Evolutionary conservation across 2,797 vertebrate species (phyloP).

Genomic region (Catharus ustulatus): DNA sequence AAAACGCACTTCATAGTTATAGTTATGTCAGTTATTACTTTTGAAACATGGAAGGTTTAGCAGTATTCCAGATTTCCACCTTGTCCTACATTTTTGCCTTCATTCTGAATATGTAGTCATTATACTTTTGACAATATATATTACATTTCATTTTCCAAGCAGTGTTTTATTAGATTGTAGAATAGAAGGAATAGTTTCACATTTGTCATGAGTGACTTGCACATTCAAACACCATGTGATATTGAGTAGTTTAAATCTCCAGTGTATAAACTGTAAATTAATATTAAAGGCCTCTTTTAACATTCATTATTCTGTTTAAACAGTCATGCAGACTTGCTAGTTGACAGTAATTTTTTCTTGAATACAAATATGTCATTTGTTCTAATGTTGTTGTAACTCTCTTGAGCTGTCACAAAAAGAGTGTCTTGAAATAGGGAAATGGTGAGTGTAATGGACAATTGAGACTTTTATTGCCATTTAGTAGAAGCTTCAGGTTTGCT

Average conservation of each 20-base stretch:
- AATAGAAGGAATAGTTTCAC: slow-evolving; percentile 18
- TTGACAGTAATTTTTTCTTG: neutral
- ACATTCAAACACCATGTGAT: neutral
- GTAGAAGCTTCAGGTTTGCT: neutral
- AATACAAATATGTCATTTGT: neutral
- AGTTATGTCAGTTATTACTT: neutral
- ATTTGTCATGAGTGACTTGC: slow-evolving; percentile 7
- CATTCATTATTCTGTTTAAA: slow-evolving; percentile 25
- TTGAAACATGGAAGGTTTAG: neutral
- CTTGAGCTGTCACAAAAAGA: neutral
- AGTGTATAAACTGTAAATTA: slow-evolving; percentile 17
- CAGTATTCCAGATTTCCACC: neutral
- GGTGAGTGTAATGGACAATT: neutral
- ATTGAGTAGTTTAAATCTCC: slow-evolving; percentile 21
- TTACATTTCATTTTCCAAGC: slow-evolving; percentile 19
- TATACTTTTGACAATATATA: neutral
- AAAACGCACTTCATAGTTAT: neutral
- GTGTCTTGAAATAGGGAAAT: neutral
- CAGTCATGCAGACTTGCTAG: neutral
- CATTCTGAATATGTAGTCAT: neutral
- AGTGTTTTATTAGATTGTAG: slow-evolving; percentile 65
- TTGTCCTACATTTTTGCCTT: neutral
- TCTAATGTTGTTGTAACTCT: neutral
- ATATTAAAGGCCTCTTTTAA: slow-evolving; percentile 9
- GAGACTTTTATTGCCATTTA: neutral